Conservation (phyloP, 2,888 invertebrate species). For the Diaphora mendica region DNA sequence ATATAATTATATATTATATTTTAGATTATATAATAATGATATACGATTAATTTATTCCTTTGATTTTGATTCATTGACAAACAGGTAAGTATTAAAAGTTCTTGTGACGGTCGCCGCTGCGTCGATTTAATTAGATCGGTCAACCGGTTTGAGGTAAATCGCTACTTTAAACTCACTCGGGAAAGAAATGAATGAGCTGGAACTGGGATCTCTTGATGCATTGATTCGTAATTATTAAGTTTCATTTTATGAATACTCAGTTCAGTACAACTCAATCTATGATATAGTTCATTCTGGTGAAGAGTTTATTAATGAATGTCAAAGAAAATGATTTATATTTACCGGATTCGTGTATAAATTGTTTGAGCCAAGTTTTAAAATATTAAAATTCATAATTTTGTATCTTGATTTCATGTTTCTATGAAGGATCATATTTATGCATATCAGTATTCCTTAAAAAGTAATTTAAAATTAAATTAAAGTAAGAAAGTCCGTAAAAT, state of each 20-base stretch:
- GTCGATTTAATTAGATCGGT: conserved; percentile 25
- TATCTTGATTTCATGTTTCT: not conserved
- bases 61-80: conserved; percentile 25
- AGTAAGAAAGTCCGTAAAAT: too few relatives aligned
- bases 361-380: not conserved
- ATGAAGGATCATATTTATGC: too few relatives aligned
- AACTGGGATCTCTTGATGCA: not conserved
- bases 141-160: conserved; percentile 32
- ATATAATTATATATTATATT: conserved; percentile 23
- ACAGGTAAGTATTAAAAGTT: conserved; percentile 17
- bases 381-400: not conserved
- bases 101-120: conserved; percentile 15
- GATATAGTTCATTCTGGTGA: not conserved
- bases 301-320: not conserved
- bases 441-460: too few relatives aligned
- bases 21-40: conserved; percentile 30
- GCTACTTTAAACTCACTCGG: conserved; percentile 2
- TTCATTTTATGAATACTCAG: not conserved
- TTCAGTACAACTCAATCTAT: not conserved
- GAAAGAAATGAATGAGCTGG: conserved; percentile 3
- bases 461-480: too few relatives aligned
- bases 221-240: not conserved
- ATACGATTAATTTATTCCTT: conserved; percentile 30
- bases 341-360: not conserved
- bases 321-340: not conserved